These are phyloP conservation scores for Dryobota labecula DNA, from an alignment of 2,888 invertebrate genomes.

Conservation along the genomic window DNA sequence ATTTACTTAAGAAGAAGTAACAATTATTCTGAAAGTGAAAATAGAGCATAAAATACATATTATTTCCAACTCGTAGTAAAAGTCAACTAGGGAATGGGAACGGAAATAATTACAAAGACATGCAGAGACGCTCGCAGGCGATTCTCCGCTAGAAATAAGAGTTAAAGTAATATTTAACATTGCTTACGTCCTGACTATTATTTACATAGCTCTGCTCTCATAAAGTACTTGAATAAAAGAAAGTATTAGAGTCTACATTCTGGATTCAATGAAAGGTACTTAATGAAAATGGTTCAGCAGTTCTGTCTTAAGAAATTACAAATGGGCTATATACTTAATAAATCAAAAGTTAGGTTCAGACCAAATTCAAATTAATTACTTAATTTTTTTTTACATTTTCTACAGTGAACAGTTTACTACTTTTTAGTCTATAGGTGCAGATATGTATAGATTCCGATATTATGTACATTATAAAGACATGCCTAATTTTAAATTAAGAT, in stretches of 20 bases:
- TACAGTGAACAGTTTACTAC: too few species aligned
- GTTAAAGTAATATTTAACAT: constrained; percentile 14
- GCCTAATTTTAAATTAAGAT: background rate
- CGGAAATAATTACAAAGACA: constrained; percentile 40
- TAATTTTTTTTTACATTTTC: too few species aligned
- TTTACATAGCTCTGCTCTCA: background rate
- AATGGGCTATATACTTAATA: too few species aligned
- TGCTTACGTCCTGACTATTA: constrained; percentile 18
- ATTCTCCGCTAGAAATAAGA: constrained; percentile 30
- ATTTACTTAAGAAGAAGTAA: background rate
- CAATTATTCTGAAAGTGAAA: constrained; percentile 11
- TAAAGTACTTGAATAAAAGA: background rate
- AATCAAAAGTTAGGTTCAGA: too few species aligned
- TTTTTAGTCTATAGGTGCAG: too few species aligned
- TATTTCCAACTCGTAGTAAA: constrained; percentile 28
- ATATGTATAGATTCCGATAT: too few species aligned
- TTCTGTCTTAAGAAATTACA: background rate
- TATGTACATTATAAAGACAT: too few species aligned
- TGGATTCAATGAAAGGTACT: background rate
- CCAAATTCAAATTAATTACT: too few species aligned
- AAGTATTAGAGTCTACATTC: background rate
- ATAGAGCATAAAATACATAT: constrained; percentile 5
- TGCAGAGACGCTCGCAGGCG: constrained; percentile 1
- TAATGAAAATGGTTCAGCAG: background rate
- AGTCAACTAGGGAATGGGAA: constrained; percentile 19